Evolutionary conservation across 2,888 invertebrate species (phyloP).

Genomic region (Pammene fasciana): DNA sequence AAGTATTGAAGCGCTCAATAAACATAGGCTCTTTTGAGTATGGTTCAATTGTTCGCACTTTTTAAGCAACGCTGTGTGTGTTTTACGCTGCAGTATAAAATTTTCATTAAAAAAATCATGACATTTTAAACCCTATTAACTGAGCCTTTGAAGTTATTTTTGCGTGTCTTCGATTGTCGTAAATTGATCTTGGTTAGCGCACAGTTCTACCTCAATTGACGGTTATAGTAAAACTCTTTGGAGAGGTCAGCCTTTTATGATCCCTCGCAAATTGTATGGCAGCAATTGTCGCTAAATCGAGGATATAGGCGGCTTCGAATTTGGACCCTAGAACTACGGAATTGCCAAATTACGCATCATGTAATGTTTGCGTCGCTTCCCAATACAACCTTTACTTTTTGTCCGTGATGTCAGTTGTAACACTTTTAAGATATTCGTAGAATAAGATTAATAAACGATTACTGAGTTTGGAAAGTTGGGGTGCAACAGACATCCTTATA

Average conservation of each 20-base stretch:
- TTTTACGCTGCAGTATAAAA: conserved; percentile 3
- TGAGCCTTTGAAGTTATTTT: not conserved
- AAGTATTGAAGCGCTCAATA: not conserved
- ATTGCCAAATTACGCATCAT: conserved; percentile 12
- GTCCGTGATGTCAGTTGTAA: not conserved
- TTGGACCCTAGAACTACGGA: conserved; percentile 1
- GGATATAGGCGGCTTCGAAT: conserved; percentile 19
- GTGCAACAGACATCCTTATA: too few relatives aligned
- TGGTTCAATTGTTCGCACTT: not conserved
- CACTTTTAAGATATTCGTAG: not conserved
- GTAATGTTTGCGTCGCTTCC: not conserved
- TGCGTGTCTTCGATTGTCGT: not conserved
- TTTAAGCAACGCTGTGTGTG: not conserved
- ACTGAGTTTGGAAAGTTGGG: not conserved
- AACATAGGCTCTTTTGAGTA: conserved; percentile 2
- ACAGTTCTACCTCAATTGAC: conserved; percentile 11
- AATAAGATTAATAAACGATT: not conserved
- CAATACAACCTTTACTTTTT: conserved; percentile 12
- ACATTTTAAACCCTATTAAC: not conserved
- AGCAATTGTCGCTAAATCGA: conserved; percentile 27
- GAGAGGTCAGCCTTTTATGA: conserved; percentile 24
- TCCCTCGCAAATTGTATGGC: conserved; percentile 28
- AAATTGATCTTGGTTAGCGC: conserved; percentile 18
- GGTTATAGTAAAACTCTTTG: conserved; percentile 12
- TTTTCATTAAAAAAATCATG: not conserved